These are phyloP conservation scores for Telenomus remus DNA, from an alignment of 1,140 invertebrate genomes.

Conservation along the genomic window DNA sequence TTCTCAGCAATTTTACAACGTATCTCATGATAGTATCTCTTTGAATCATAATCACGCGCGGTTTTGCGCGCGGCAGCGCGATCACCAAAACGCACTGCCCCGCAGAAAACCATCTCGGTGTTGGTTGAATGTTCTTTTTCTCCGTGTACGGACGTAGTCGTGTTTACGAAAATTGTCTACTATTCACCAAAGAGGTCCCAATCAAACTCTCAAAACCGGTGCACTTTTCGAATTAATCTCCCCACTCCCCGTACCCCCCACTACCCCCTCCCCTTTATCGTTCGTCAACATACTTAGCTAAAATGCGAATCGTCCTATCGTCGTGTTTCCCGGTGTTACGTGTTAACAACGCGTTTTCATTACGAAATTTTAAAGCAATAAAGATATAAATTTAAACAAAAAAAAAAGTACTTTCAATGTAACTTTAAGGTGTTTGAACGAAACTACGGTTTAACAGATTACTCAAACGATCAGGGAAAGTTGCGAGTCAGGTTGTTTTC, in stretches of 20 bases:
- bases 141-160: slow-evolving; percentile 43
- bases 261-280: slow-evolving; percentile 7
- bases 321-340: slow-evolving; percentile 64
- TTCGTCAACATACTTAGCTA: slow-evolving; percentile 8
- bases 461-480: slow-evolving; percentile 6
- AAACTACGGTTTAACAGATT: slow-evolving; percentile 41
- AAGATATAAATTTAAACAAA: slow-evolving; percentile 68
- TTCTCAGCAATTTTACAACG: too few relatives aligned
- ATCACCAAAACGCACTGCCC: too few relatives aligned
- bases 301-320: slow-evolving; percentile 55
- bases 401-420: slow-evolving; percentile 42
- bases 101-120: slow-evolving; percentile 2
- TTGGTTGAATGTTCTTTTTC: slow-evolving; percentile 42
- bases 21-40: too few relatives aligned
- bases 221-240: slow-evolving; percentile 6
- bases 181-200: slow-evolving; percentile 26
- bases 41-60: too few relatives aligned
- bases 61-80: too few relatives aligned
- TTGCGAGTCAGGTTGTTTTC: neutral
- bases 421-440: slow-evolving; percentile 52
- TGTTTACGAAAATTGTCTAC: slow-evolving; percentile 52
- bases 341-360: slow-evolving; percentile 66
- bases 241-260: neutral
- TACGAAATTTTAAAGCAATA: slow-evolving; percentile 75
- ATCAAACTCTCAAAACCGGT: slow-evolving; percentile 9